Evolutionary conservation across 2,113 vertebrate species (phyloP).

Genomic region (Nesoenas mayeri): DNA sequence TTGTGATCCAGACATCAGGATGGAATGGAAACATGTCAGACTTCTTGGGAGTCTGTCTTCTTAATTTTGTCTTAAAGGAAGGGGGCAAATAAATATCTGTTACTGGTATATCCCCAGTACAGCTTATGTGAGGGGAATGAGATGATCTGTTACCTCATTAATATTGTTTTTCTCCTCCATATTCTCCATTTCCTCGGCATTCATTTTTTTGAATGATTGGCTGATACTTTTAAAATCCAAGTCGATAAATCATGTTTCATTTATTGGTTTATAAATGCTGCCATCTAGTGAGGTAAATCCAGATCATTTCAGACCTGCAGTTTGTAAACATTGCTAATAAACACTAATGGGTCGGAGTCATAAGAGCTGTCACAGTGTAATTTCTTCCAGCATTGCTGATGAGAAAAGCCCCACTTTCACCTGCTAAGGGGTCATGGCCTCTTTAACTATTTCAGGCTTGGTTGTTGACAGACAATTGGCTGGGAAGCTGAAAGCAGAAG

Average conservation of each 20-base stretch:
- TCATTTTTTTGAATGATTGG: not conserved
- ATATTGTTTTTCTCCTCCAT: not conserved
- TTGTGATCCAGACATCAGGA: not conserved
- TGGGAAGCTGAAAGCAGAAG: constrained; percentile 40
- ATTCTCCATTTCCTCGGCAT: not conserved
- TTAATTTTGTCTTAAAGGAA: not conserved
- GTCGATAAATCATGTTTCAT: constrained; percentile 11
- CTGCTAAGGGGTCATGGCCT: constrained; percentile 8
- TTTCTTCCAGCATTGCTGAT: not conserved
- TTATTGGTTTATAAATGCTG: constrained; percentile 62
- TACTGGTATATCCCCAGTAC: not conserved
- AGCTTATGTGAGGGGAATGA: not conserved
- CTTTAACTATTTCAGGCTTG: not conserved
- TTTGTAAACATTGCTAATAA: constrained; percentile 26
- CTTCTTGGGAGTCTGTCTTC: not conserved
- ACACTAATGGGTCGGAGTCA: not conserved
- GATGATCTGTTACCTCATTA: constrained; percentile 9
- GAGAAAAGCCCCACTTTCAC: constrained; percentile 25
- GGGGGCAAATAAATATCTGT: not conserved
- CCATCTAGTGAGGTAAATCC: constrained; percentile 62
- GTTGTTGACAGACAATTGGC: constrained; percentile 51
- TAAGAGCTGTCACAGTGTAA: not conserved
- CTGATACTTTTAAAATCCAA: not conserved
- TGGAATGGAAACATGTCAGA: constrained; percentile 6
- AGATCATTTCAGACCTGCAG: not conserved